These are phyloP conservation scores for Suillia variegata DNA, from an alignment of 2,888 invertebrate genomes.

Conservation along the genomic window DNA sequence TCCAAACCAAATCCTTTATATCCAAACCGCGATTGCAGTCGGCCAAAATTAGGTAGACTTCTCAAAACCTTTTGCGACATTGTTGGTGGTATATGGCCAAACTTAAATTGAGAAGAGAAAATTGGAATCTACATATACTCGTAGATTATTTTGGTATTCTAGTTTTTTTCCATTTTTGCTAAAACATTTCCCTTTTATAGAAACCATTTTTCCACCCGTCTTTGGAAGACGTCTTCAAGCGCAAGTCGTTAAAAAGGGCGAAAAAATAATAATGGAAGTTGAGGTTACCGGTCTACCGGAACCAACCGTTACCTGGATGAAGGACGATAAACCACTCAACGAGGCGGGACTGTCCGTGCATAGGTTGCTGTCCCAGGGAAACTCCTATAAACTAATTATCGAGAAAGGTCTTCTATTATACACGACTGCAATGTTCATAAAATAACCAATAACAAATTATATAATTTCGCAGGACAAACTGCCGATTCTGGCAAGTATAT, in stretches of 20 bases:
- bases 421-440: not conserved
- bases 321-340: conserved; percentile 70
- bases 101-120: too few species aligned
- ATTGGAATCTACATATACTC: too few species aligned
- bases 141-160: too few species aligned
- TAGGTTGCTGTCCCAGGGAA: conserved; percentile 69
- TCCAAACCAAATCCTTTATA: too few species aligned
- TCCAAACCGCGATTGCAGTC: too few species aligned
- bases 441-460: conserved; percentile 3
- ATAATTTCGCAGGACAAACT: conserved; percentile 62
- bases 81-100: too few species aligned
- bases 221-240: conserved; percentile 79
- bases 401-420: conserved; percentile 69
- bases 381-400: conserved; percentile 71
- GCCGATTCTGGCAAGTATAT: conserved; percentile 78
- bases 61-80: too few species aligned
- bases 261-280: conserved; percentile 75
- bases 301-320: conserved; percentile 75
- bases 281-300: conserved; percentile 80
- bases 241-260: conserved; percentile 73
- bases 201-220: conserved; percentile 80
- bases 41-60: too few species aligned
- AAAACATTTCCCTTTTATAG: conserved; percentile 60
- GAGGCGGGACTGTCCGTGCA: conserved; percentile 64
- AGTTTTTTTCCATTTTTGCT: too few species aligned